A percentile compares a stretch with the other conserved stretches of the same genome.
These are phyloP conservation scores for Leptonema lineaticorne DNA, from an alignment of 1,140 invertebrate genomes.

Conservation along the genomic window DNA sequence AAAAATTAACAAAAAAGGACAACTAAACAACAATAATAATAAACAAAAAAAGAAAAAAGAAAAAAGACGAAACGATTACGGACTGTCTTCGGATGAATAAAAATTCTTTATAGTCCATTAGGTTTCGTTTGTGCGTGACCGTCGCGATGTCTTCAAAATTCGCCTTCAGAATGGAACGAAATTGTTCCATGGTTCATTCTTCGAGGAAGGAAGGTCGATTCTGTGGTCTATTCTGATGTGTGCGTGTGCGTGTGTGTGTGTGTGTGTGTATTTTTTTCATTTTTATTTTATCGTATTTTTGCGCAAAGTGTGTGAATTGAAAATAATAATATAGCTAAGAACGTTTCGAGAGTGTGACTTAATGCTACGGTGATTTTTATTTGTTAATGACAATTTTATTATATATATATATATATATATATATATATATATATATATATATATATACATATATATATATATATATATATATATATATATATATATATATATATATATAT, in stretches of 20 bases:
- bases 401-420: background rate
- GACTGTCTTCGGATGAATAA: slow-evolving; percentile 25
- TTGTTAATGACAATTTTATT: background rate
- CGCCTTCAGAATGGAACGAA: background rate
- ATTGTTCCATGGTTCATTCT: background rate
- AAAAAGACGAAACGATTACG: slow-evolving; percentile 14
- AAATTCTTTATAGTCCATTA: slow-evolving; percentile 29
- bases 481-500: background rate
- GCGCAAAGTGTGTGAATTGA: no score
- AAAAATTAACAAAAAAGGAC: no score
- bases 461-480: background rate
- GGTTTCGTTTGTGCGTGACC: slow-evolving; percentile 22
- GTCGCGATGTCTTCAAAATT: background rate
- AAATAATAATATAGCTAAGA: no score
- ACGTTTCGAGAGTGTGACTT: no score
- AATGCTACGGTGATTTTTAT: background rate
- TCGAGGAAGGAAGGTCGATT: no score
- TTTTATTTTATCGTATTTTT: no score
- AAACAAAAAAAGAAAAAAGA: no score
- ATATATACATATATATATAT: background rate
- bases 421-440: background rate
- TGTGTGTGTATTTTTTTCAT: no score
- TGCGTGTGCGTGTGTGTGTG: no score
- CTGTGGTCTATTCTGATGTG: no score
- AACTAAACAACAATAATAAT: no score